Evolutionary conservation across 2,888 invertebrate species (phyloP), one percentile per base, ranked within the genome.

Genomic region (Busseola fusca): DNA sequence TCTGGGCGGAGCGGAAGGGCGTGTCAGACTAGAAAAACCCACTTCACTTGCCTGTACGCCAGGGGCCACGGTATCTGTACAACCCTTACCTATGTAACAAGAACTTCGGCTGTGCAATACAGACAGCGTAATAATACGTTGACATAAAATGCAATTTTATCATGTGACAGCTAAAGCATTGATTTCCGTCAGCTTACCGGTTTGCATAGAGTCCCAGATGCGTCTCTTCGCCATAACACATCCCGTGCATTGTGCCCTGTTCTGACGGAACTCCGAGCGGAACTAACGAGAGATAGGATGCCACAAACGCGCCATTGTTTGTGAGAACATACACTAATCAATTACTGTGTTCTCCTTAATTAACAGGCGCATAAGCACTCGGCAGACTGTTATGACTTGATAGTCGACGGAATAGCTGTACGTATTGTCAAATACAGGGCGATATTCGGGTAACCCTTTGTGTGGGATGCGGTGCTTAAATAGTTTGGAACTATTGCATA

Each of bases 211-310:
- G 57, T 21, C 30, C 76, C 54, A 67, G 64, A 72, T 65, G 62
- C 72, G 56, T 65, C 62, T 58, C 56, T 68, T 45, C 63, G 5
- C 70, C 48, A 42, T 65, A 69, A 63, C 58, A 70, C 21, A 71
- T 80, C 67, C 76, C 42, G 60, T 64, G 50, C 56, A 63, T 80
- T 78, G 76, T 78, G 34, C 45, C 34, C 30, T 7, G 65, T 60
- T 58, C 68, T 58, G 63, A 45, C 76, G 80, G 71, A 75, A 62
- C 64, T 67, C 14, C 6, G 40, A 70, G 66, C 78, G 76, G 80
- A 78, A 80, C 71, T 62, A 67, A 68, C 71, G 27, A 16, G 67
- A 71, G 50, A 75, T 64, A 70, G 48, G 56, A 45, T 60, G 59
- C 30, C 57, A 57, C 64, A 64, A 34, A 65, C 42, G n/a, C 45